Evolutionary conservation across 1,140 invertebrate genomes (phyloP), one percentile per base, ranked within the genome.

Genomic region (Drosophila malerkotliana): DNA sequence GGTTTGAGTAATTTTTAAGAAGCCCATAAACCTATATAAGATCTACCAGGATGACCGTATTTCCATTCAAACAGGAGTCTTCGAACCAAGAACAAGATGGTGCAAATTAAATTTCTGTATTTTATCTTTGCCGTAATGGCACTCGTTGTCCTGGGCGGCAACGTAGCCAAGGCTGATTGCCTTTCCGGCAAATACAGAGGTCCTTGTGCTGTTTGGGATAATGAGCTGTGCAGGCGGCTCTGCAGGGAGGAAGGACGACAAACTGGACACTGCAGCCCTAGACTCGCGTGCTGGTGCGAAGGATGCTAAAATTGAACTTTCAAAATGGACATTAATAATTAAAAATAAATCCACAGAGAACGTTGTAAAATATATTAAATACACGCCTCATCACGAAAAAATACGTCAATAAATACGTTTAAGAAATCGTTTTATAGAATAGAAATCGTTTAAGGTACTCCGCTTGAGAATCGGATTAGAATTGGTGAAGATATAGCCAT

Each of bases 201-300:
- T 10, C 14, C 48, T 8, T 61, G 58, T 14, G 34, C 48, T 14
- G 58, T 53, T 48, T 61, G 58, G 58, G 34, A 53, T n/a, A 52
- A 41, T 12, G 48, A 61, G 1, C 12, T 14, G 1, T 61, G 58
- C 9, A 32, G 48, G 37, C 58, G 48, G 15, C 14, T 41, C 4
- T 61, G 58, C 58, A 37, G 26, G 10, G 34, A 61, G 14, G 58
- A 61, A 21, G 58, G 58, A 53, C 48, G 34, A 41, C 8, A 8
- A 7, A 61, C 56, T 18, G 61, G 61, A 21, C 56, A 64, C 12
- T 64, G 61, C 61, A 64, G 61, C 48, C 18, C 39, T 14, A 58
- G 41, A 14, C 44, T 58, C 5, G 60, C 47, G 15, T 64, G 61
- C 15, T 61, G 56, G 56, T 64, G 61, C 21, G 61, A 61, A n/a